Percentiles rank a stretch among this genome's conserved stretches.
Conservation (phyloP, 30 jellyfish, hydroid and myxozoan species). For the Hydractinia symbiolongicarpus region DNA sequence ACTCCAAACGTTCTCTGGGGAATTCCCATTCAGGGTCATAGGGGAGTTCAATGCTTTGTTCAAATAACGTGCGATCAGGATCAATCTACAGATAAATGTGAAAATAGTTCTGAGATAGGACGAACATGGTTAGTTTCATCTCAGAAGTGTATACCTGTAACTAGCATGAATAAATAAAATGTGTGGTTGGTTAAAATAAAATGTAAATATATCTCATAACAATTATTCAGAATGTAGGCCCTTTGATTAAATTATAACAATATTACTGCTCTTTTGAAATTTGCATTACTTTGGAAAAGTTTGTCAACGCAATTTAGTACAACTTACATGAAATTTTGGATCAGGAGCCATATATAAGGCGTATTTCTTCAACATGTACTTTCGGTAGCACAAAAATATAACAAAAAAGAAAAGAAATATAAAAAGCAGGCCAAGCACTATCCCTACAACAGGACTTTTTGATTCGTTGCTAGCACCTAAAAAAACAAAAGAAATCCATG, state of each 20-base stretch:
- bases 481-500: too few species aligned
- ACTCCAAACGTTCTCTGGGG: constrained; percentile 79
- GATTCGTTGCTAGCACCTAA: too few species aligned
- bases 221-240: too few species aligned
- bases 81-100: constrained; percentile 50
- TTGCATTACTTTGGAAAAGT: too few species aligned
- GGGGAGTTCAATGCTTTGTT: constrained; percentile 85
- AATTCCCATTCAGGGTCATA: constrained; percentile 95
- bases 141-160: not conserved
- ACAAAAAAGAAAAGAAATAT: constrained; percentile 29
- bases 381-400: constrained; percentile 43
- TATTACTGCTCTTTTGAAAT: too few species aligned
- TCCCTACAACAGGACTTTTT: constrained; percentile 1
- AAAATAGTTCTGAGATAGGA: not conserved
- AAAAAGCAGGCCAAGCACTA: constrained; percentile 14
- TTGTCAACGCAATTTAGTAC: too few species aligned
- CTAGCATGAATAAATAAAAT: too few species aligned
- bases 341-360: constrained; percentile 75
- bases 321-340: constrained; percentile 58
- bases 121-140: not conserved
- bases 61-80: constrained; percentile 86
- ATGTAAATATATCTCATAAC: too few species aligned
- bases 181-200: too few species aligned
- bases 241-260: too few species aligned
- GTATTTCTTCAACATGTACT: constrained; percentile 49